Evolutionary conservation across 35 echinoderm and acorn worm species (phyloP).

Genomic region (Acanthaster planci): DNA sequence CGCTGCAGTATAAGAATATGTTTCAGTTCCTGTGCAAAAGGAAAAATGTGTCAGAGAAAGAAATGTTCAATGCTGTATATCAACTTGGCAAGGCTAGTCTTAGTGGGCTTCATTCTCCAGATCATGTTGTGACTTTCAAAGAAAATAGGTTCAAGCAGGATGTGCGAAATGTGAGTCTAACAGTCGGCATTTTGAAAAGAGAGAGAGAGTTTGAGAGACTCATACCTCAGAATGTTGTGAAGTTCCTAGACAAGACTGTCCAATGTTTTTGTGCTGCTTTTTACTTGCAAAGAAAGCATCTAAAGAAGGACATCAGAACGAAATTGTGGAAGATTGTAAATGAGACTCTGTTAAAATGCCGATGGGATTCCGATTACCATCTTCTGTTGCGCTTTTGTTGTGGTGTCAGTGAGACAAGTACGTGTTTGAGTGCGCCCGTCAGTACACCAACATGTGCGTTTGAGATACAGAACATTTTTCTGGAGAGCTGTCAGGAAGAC

Average conservation of each 20-base stretch:
- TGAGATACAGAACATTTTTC: not conserved
- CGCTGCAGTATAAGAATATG: not conserved
- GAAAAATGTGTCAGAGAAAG: not conserved
- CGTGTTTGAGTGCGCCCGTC: no score
- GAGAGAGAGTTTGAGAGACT: not conserved
- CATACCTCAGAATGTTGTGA: not conserved
- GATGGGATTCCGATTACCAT: not conserved
- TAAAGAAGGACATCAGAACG: not conserved
- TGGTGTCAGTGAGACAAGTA: not conserved
- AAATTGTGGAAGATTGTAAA: not conserved
- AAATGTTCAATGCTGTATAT: not conserved
- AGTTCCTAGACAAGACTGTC: not conserved
- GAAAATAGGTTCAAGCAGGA: not conserved
- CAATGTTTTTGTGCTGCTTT: not conserved
- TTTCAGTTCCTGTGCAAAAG: not conserved
- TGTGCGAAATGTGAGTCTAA: not conserved
- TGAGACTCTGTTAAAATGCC: not conserved
- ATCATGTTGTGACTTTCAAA: not conserved
- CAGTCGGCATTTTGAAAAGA: not conserved
- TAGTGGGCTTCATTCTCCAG: not conserved
- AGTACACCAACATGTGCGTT: no score
- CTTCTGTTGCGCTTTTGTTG: conserved; percentile 12
- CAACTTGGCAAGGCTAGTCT: not conserved
- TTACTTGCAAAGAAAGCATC: not conserved
- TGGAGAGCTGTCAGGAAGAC: not conserved